Percentiles rank a stretch among this genome's conserved stretches.
These are phyloP conservation scores for Rhincodon typus DNA, from an alignment of 2,797 vertebrate species.

Conservation along the genomic window DNA sequence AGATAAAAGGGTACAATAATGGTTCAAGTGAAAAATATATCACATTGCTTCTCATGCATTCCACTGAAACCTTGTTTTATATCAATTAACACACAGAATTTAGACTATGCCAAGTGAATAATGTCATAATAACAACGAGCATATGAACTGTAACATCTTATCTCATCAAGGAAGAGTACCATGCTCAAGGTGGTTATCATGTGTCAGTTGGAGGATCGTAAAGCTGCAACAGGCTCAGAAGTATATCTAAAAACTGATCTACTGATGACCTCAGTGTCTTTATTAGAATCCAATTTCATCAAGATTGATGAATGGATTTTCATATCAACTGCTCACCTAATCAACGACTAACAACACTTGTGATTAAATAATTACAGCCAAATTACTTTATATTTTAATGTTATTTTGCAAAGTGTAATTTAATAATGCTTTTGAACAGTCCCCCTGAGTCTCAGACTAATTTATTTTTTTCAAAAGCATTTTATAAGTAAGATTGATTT, in stretches of 20 bases:
- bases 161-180: not conserved
- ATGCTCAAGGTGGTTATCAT: not conserved
- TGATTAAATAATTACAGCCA: slow-evolving; percentile 18
- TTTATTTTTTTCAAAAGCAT: not conserved
- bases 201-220: not conserved
- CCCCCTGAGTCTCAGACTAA: not conserved
- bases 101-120: not conserved
- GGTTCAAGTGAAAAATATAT: not conserved
- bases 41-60: not conserved
- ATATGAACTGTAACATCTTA: not conserved
- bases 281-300: not conserved
- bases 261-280: not conserved
- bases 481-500: slow-evolving; percentile 21
- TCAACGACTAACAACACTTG: not conserved
- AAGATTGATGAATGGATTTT: slow-evolving; percentile 3
- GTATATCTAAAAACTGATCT: not conserved
- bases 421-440: slow-evolving; percentile 18
- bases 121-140: not conserved
- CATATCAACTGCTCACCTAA: slow-evolving; percentile 5
- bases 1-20: not conserved
- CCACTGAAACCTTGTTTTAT: not conserved
- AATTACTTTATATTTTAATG: slow-evolving; percentile 13
- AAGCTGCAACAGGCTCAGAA: not conserved
- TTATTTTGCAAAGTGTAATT: not conserved
- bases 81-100: not conserved